Base-by-base conservation (phyloP, 2,888 invertebrate species). In the Ellobium chinense region DNA sequence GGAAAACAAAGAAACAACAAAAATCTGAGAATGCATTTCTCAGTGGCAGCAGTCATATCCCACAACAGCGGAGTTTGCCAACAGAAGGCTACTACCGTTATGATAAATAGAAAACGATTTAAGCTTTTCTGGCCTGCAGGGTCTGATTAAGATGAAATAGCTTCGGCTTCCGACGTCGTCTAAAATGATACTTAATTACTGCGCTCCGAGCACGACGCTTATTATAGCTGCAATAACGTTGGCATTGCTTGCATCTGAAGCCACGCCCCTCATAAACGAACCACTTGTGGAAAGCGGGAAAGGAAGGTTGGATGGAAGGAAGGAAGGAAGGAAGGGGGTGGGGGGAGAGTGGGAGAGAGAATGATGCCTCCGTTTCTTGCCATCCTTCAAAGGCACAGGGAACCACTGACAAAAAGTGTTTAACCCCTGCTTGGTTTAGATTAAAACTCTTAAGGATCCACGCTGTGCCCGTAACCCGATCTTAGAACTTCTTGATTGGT, bases 401-500 rank as follows among this genome's bases (percentile, higher is more conserved):
- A 56, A 37, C 27, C 21, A 69, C 18, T 18, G 29, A 60, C 36
- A 27, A 29, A 58, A 73, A 29, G 62, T 46, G 74, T 63, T 63
- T 74, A 74, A 74, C 74, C 74, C 46, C 63, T 63, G 74, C 39
- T 36, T 34, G 63, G 63, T 9, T 46, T 27, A 74, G 74, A 74
- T 74, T 74, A 74, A 74, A 18, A n/a, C n/a, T 46, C 31, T 18
- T 36, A 46, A 39, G 37, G 36, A 39, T 7, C 63, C 62, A 65
- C 24, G 56, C 65, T 39, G 58, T 0, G 68, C 21, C n/a, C 7
- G 76, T 66, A 68, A 76, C 66, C 2, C 31, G 76, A 66, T 66
- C 76, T 62, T 21, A 76, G 76, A 76, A 68, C 5, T 58, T 56
- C 58, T 66, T 65, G 36, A 72, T 72, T 72, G 72, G 72, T 58